Evolutionary conservation across 1,140 invertebrate genomes (phyloP), one percentile per base, ranked within the genome.

Genomic region (Halesus radiatus): DNA sequence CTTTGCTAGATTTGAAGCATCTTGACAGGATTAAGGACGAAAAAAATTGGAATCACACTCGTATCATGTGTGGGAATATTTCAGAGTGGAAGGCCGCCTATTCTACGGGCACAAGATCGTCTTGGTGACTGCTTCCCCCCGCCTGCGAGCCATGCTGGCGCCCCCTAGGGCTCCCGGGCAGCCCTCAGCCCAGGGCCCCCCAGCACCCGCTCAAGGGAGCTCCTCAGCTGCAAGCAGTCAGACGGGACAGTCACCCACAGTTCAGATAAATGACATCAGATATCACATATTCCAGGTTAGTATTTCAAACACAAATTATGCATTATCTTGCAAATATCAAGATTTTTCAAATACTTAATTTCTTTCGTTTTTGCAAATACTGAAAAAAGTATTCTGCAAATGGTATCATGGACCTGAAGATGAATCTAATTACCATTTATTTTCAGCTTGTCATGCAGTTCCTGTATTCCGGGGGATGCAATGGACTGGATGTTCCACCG

Each of bases 91-190:
- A 88, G 96, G 96, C 0, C 92, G 95, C 75, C 91, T 97, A n/a
- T 98, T 98, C 87, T 98, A 97, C 87, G 96, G 96, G 1, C 97
- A 98, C 87, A 97, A 97, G 90, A 97, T 98, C 73, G 96, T 98
- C 32, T 89, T 98, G 37, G 95, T 98, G 23, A 98, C 96, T 13
- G 96, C 96, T 52, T 98, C 96, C 8, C 92, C 95, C 16, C 90
- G 95, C 76, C 94, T 98, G 83, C 92, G 96, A 84, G 94, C 94
- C 56, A 97, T 98, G 96, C 89, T 98, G 23, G 96, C 89, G 20
- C 89, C 89, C 20, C 77, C 88, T 10, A 84, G 87, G 45, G 56
- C 85, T 20, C 52, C 83, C 6, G 45, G 62, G 7, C 82, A 83
- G 54, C 32, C 53, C 23, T 79, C 76, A n/a, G 20, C 54, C 20